Evolutionary conservation across 2,113 vertebrate genomes (phyloP), one percentile per base, ranked within the genome.

Genomic region (Galeopterus variegatus): DNA sequence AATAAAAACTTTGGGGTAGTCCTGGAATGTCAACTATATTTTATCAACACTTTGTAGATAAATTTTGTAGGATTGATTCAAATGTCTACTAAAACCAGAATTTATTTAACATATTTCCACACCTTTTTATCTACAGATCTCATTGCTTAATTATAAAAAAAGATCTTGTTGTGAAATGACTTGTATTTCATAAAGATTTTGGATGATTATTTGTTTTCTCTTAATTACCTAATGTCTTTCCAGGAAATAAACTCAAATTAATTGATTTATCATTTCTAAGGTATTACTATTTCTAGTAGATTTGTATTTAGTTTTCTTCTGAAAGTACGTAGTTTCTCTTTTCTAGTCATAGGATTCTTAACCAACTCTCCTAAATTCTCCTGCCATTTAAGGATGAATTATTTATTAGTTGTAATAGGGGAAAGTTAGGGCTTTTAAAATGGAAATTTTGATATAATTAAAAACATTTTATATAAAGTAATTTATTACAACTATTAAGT

Each of bases 331-430:
- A 41, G 54, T 65, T 87, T 17, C 3, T 54, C 6, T 91, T 77
- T 77, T 15, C 3, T 56, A 50, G 15, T 69, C 33, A 76, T 48
- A 11, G 4, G 2, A 72, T 82, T 93, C 11, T 18, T 64, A 23
- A 87, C 5, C n/a, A 21, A 45, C 8, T 41, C 21, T 69, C n/a
- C 1, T 26, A n/a, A 87, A 33, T 72, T 72, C 6, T 36, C 28
- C 58, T 95, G 56, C 75, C 21, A 73, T 54, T 86, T 81, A 80
- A 85, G 69, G 33, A n/a, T 36, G 75, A 87, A 93, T 41, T 54
- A 6, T 56, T 89, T 8, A 45, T 64, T 76, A 45, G n/a, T 64
- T 73, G 41, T 52, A 60, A 76, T 50, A 12, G 24, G 24, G 7
- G 33, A 81, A 80, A 48, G 1, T 82, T 48, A 88, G 5, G 76